These are phyloP conservation scores for Melipona beecheii DNA, from an alignment of 2,888 invertebrate genomes.

Conservation along the genomic window DNA sequence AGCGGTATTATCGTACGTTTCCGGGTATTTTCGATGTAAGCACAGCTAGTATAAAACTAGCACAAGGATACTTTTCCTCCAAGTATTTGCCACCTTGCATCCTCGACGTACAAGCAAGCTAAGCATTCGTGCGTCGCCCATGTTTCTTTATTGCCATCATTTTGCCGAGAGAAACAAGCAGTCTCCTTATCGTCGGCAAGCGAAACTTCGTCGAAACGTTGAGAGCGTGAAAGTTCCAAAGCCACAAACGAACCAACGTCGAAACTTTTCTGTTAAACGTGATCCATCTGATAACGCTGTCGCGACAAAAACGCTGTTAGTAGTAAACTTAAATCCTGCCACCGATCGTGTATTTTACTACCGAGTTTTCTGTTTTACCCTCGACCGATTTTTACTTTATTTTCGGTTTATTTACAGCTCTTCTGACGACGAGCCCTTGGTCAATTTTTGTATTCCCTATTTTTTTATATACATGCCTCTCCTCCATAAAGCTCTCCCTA, in stretches of 20 bases:
- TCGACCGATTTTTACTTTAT: too few species aligned
- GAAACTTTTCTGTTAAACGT: background rate
- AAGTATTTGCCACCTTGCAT: background rate
- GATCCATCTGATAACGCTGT: background rate
- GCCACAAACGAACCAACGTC: background rate
- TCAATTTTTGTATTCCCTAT: too few species aligned
- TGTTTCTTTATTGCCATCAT: background rate
- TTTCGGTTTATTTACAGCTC: too few species aligned
- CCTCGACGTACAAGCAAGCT: background rate
- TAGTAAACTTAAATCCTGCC: background rate
- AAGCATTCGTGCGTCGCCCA: too few species aligned
- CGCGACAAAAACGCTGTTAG: background rate
- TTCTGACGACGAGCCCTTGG: too few species aligned
- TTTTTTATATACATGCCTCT: too few species aligned
- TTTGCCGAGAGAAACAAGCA: background rate
- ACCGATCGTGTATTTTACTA: background rate
- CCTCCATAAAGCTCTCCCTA: too few species aligned
- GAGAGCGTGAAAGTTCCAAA: background rate
- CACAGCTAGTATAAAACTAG: background rate
- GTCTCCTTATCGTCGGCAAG: background rate
- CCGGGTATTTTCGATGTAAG: background rate
- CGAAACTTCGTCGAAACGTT: background rate
- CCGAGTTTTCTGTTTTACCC: too few species aligned
- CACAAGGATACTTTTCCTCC: background rate
- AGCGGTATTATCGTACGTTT: background rate